Evolutionary conservation across 2,888 invertebrate genomes (phyloP).

Genomic region (Abscondita cerata): DNA sequence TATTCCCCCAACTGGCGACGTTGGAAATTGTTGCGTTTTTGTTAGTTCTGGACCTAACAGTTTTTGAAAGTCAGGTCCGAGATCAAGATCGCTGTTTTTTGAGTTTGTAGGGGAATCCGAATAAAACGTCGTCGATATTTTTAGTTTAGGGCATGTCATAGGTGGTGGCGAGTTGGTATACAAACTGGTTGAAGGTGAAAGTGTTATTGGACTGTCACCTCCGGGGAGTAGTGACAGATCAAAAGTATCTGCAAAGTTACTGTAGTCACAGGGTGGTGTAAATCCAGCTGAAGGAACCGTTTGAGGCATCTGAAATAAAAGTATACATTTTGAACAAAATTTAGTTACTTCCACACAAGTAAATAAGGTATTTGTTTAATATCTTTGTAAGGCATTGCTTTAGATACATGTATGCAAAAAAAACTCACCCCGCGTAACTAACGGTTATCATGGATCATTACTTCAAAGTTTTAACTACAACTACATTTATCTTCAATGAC

Average conservation of each 20-base stretch:
- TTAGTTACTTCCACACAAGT: too few relatives aligned
- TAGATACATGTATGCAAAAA: too few relatives aligned
- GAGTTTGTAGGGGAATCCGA: slow-evolving; percentile 48
- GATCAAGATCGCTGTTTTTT: slow-evolving; percentile 46
- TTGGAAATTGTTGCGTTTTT: slow-evolving; percentile 24
- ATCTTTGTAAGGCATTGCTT: too few relatives aligned
- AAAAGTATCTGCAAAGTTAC: slow-evolving; percentile 69
- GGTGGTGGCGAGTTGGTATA: slow-evolving; percentile 56
- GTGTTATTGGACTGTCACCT: slow-evolving; percentile 59
- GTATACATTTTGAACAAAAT: too few relatives aligned
- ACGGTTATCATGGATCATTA: too few relatives aligned
- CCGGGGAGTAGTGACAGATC: slow-evolving; percentile 77
- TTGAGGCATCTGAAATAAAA: slow-evolving; percentile 76
- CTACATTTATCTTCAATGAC: too few relatives aligned
- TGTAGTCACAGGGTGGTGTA: slow-evolving; percentile 75
- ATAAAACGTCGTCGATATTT: slow-evolving; percentile 54
- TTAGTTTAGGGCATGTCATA: slow-evolving; percentile 58
- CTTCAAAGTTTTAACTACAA: too few relatives aligned
- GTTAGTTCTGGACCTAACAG: slow-evolving; percentile 47
- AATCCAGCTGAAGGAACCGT: slow-evolving; percentile 80
- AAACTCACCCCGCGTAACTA: too few relatives aligned
- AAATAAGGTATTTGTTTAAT: too few relatives aligned
- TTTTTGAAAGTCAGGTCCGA: slow-evolving; percentile 56
- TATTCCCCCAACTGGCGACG: slow-evolving; percentile 44
- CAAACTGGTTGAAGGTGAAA: slow-evolving; percentile 60